These are phyloP conservation scores for Vulpes vulpes DNA, from an alignment of 2,113 vertebrate genomes.

Conservation along the genomic window DNA sequence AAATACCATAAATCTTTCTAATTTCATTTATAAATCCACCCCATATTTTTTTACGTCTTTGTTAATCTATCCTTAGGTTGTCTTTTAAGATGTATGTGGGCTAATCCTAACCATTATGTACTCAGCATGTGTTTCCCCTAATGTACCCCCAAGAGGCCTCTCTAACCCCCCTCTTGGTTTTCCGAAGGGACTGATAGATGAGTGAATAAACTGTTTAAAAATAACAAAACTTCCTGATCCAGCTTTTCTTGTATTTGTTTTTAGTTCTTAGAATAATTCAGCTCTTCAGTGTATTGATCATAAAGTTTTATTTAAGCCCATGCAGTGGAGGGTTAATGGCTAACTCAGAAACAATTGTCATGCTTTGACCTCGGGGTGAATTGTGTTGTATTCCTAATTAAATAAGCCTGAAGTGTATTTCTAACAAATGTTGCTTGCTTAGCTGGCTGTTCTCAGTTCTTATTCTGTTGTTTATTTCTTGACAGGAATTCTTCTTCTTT, in stretches of 20 bases:
- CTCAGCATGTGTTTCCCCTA: rapidly evolving
- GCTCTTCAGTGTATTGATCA: background rate
- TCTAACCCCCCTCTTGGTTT: background rate
- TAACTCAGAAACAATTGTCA: background rate
- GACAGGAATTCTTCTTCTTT: background rate
- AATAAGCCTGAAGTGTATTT: background rate
- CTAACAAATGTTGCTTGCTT: background rate
- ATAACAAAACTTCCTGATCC: background rate
- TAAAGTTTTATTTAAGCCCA: background rate
- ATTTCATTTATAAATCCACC: background rate
- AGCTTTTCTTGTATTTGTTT: background rate
- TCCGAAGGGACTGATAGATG: background rate
- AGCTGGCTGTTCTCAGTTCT: background rate
- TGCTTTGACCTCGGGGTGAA: background rate
- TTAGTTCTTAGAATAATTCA: background rate
- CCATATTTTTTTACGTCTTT: background rate
- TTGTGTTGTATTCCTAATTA: background rate
- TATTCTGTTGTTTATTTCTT: background rate
- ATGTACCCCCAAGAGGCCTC: rapidly evolving
- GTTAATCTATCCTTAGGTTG: background rate
- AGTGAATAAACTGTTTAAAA: background rate
- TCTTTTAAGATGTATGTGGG: background rate
- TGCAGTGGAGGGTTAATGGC: too few relatives aligned
- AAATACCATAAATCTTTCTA: conserved; percentile 5
- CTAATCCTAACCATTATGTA: background rate